phyloP scores from a whole-genome alignment of 2,113 vertebrate species.

The Accipiter cooperii region DNA sequence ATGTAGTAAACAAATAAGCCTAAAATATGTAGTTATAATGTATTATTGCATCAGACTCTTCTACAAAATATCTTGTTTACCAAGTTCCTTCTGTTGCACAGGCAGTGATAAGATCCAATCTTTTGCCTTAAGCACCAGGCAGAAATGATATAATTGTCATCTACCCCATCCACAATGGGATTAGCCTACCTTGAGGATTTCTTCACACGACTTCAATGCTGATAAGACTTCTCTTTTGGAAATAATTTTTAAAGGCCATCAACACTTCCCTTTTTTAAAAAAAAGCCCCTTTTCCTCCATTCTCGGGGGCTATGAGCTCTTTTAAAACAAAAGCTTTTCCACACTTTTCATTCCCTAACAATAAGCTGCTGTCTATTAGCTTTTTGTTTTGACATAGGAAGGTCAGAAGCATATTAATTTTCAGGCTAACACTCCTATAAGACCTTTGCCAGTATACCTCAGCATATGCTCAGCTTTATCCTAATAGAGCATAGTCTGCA shows the following conservation, averaged over 20 bases:
- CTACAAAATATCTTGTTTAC: neutral
- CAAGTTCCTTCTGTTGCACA: neutral
- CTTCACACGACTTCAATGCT: neutral
- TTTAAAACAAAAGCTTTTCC: neutral
- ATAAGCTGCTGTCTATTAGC: neutral
- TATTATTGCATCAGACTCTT: neutral
- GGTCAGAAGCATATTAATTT: neutral
- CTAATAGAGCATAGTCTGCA: neutral
- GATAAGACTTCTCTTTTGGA: neutral
- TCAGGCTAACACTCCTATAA: neutral
- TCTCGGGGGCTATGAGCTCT: neutral
- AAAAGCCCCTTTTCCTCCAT: rapidly evolving
- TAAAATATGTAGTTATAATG: neutral
- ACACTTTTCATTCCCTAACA: neutral
- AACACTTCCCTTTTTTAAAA: neutral
- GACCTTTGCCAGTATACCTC: neutral
- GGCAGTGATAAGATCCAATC: neutral
- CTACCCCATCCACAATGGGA: neutral
- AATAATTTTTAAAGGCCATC: neutral
- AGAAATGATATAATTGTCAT: neutral
- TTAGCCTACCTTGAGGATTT: neutral
- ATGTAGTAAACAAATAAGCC: neutral
- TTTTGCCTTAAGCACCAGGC: neutral
- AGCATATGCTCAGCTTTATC: neutral
- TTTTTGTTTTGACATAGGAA: neutral